Evolutionary conservation across 2,113 vertebrate species (phyloP).

Genomic region (Anser brachyrhynchus): DNA sequence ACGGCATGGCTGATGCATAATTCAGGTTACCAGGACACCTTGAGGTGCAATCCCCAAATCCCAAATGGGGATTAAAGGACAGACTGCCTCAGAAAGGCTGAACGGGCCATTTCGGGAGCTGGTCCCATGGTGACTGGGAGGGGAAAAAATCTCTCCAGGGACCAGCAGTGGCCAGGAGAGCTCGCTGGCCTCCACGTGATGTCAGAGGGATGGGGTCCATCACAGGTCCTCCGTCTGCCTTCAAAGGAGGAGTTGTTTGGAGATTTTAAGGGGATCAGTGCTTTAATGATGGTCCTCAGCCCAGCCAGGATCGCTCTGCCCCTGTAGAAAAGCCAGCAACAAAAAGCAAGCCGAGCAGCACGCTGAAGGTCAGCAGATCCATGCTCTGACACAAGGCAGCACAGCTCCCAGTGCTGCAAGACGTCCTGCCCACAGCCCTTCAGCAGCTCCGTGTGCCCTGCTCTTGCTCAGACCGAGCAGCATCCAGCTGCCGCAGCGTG

Average conservation of each 20-base stretch:
- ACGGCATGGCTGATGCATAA: background rate
- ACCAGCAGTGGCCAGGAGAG: background rate
- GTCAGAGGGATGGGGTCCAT: background rate
- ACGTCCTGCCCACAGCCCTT: background rate
- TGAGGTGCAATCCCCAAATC: background rate
- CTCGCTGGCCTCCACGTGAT: background rate
- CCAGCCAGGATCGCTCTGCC: rapidly evolving
- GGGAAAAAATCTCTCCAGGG: background rate
- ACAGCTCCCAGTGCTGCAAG: background rate
- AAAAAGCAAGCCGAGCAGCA: background rate
- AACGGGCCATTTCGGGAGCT: background rate
- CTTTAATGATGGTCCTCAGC: rapidly evolving
- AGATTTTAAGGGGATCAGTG: background rate
- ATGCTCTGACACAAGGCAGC: background rate
- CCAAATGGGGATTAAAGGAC: no score
- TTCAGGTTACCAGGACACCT: background rate
- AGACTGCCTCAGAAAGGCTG: background rate
- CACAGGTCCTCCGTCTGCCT: background rate
- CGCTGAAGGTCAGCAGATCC: background rate
- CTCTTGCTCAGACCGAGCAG: background rate
- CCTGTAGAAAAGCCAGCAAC: background rate
- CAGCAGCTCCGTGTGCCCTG: background rate
- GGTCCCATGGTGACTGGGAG: background rate
- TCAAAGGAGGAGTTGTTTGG: background rate
- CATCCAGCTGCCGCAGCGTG: rapidly evolving